A percentile compares a stretch with the other conserved stretches of the same genome.
phyloP scores from a whole-genome alignment of 2,888 invertebrate species.

The Lacanobia wlatinum region DNA sequence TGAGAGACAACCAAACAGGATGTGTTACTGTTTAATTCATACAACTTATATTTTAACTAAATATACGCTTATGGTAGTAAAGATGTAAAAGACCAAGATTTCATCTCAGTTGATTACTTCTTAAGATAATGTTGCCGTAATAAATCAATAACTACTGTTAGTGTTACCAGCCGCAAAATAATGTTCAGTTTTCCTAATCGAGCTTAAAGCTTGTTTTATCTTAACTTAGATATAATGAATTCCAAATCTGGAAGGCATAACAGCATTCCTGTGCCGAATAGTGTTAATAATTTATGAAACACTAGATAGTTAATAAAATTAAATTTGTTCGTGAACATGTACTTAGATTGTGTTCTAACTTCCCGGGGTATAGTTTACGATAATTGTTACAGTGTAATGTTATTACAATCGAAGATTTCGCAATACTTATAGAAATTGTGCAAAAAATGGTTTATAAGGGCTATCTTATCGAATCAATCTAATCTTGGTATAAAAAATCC shows the following conservation, averaged over 20 bases:
- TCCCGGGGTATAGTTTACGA: conserved; percentile 25
- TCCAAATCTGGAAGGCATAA: conserved; percentile 83
- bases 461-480: conserved; percentile 14
- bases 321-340: conserved; percentile 56
- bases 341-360: conserved; percentile 33
- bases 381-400: conserved; percentile 12
- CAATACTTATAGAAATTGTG: conserved; percentile 5
- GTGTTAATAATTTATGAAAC: conserved; percentile 72
- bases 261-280: conserved; percentile 83
- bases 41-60: conserved; percentile 23
- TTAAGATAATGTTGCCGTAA: conserved; percentile 57
- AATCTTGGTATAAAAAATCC: conserved; percentile 5
- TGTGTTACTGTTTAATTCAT: conserved; percentile 20
- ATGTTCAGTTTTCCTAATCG: conserved; percentile 74
- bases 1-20: conserved; percentile 25
- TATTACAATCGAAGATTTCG: conserved; percentile 24
- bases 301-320: conserved; percentile 65
- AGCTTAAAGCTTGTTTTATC: conserved; percentile 79
- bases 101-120: conserved; percentile 53
- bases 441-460: background rate
- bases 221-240: conserved; percentile 85
- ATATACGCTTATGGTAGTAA: conserved; percentile 35
- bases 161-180: conserved; percentile 65
- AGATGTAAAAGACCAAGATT: conserved; percentile 49
- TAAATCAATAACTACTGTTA: conserved; percentile 68